phyloP scores from a whole-genome alignment of 2,797 vertebrate species.

The Saguinus oedipus region DNA sequence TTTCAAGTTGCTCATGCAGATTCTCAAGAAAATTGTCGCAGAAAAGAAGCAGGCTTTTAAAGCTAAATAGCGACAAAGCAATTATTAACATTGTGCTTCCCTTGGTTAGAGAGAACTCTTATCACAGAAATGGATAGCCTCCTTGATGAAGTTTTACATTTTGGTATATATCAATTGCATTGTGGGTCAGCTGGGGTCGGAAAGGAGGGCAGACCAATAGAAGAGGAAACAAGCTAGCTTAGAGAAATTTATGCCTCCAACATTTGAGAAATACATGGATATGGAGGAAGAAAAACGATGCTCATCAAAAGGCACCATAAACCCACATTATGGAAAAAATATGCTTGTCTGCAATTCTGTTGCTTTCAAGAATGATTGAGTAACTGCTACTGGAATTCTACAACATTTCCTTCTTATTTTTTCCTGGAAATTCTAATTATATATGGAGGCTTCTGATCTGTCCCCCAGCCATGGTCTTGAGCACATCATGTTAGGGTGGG shows the following conservation, averaged over 20 bases:
- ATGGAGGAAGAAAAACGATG: background rate
- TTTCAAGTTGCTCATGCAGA: slow-evolving; percentile 5
- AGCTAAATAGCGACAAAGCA: background rate
- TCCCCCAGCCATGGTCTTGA: rapidly evolving
- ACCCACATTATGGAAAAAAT: background rate
- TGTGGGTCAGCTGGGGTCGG: background rate
- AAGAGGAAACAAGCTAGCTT: background rate
- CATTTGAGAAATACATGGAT: slow-evolving; percentile 11
- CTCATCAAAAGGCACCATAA: background rate
- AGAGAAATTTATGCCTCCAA: background rate
- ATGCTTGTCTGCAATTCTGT: background rate
- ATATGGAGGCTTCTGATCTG: background rate
- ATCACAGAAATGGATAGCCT: background rate
- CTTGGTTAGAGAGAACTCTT: background rate
- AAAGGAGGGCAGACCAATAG: background rate
- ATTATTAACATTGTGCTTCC: background rate
- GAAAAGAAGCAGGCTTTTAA: background rate
- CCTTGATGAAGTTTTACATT: background rate
- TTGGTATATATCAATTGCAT: background rate
- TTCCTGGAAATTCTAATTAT: background rate
- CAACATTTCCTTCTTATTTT: background rate
- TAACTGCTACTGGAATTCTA: background rate
- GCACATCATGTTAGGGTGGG: rapidly evolving
- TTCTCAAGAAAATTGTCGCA: slow-evolving; percentile 46
- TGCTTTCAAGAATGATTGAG: background rate